A percentile compares a stretch with the other conserved stretches of the same genome.
phyloP scores from a whole-genome alignment of 2,888 invertebrate genomes.

The Cylloceria caligata region DNA sequence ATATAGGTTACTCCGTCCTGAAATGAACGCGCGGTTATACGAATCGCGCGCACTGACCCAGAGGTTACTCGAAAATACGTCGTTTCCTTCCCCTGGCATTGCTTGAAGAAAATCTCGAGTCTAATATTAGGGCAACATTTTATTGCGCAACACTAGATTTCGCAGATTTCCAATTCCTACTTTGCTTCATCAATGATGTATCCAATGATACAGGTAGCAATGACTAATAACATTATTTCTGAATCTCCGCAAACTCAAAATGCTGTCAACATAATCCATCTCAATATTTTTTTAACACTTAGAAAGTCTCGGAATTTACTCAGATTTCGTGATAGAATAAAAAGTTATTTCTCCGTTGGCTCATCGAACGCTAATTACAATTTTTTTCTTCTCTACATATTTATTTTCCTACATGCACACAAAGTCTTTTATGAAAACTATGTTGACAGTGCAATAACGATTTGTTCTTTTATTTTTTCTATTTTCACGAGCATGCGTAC shows the following conservation, averaged over 20 bases:
- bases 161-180: neutral
- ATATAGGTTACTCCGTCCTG: slow-evolving; percentile 13
- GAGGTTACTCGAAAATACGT: slow-evolving; percentile 34
- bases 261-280: neutral
- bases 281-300: neutral
- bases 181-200: neutral
- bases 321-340: too few relatives aligned
- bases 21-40: slow-evolving; percentile 44
- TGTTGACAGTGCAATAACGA: too few relatives aligned
- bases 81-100: neutral
- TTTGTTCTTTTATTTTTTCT: neutral
- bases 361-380: too few relatives aligned
- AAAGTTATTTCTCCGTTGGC: too few relatives aligned
- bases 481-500: neutral
- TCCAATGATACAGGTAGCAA: neutral
- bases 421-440: too few relatives aligned
- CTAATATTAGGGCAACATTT: slow-evolving; percentile 52
- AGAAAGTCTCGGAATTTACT: neutral
- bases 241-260: neutral
- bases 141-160: neutral
- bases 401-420: too few relatives aligned
- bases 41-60: slow-evolving; percentile 48
- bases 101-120: neutral
- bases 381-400: too few relatives aligned
- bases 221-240: slow-evolving; percentile 2